Evolutionary conservation across 1,140 invertebrate genomes (phyloP).

Genomic region (Ceratosolen solmsi): DNA sequence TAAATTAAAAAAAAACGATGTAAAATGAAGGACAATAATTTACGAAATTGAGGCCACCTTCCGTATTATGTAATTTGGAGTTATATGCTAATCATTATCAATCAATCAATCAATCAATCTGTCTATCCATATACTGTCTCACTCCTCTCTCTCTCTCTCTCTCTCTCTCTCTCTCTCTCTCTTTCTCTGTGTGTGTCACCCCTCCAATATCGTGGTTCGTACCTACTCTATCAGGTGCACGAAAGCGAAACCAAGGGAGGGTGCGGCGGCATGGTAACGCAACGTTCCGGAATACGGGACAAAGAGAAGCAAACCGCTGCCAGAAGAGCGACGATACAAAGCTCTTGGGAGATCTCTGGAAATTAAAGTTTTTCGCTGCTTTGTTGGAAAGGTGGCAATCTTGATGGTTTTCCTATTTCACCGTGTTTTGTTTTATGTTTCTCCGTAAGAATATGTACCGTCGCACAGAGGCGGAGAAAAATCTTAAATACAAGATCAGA

Average conservation of each 20-base stretch:
- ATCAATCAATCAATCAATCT: conserved; percentile 27
- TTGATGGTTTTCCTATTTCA: conserved; percentile 32
- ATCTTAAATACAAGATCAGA: conserved; percentile 21
- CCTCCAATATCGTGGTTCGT: neutral
- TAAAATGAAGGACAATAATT: no score
- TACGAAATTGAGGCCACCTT: no score
- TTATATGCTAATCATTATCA: neutral
- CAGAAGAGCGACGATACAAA: conserved; percentile 6
- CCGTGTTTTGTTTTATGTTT: neutral
- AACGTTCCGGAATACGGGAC: conserved; percentile 10
- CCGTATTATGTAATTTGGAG: neutral
- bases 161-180: no score
- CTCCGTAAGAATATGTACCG: neutral
- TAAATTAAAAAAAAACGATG: no score
- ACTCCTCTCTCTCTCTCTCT: neutral
- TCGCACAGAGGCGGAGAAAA: neutral
- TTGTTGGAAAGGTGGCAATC: neutral
- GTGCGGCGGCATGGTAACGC: neutral
- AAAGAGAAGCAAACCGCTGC: neutral
- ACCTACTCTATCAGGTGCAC: conserved; percentile 25
- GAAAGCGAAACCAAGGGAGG: conserved; percentile 31
- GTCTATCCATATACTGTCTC: neutral
- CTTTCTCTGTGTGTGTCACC: neutral
- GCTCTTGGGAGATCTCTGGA: conserved; percentile 45
- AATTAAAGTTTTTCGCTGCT: conserved; percentile 47